Evolutionary conservation across 1,140 invertebrate genomes (phyloP).

Genomic region (Eupristina koningsbergeri): DNA sequence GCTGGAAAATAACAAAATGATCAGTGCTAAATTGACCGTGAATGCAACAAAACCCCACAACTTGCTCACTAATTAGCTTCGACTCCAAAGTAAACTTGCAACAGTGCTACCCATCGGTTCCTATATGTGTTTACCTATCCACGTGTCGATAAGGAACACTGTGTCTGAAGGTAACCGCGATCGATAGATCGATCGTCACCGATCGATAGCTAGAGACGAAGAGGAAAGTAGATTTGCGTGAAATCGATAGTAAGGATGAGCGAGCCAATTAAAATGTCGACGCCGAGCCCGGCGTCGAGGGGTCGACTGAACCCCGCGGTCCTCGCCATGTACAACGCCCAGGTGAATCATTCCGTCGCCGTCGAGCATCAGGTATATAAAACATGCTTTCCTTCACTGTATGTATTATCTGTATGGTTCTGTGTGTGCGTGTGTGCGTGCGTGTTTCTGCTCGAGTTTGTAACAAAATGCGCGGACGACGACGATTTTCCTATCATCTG

Average conservation of each 20-base stretch:
- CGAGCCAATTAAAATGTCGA: constrained; percentile 49
- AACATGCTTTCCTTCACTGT: not conserved
- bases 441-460: not conserved
- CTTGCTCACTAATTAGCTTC: not conserved
- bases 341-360: constrained; percentile 35
- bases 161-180: not conserved
- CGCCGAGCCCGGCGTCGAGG: constrained; percentile 40
- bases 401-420: not conserved
- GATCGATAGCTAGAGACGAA: too few relatives aligned
- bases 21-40: not conserved
- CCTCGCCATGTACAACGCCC: constrained; percentile 59
- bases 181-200: too few relatives aligned
- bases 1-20: not conserved
- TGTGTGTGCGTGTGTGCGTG: not conserved
- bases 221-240: not conserved
- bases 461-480: not conserved
- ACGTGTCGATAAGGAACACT: constrained; percentile 1
- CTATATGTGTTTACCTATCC: not conserved
- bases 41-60: not conserved
- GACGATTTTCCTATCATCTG: not conserved
- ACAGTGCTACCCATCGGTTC: not conserved
- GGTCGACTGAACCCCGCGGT: constrained; percentile 62
- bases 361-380: constrained; percentile 42
- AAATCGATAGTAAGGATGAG: constrained; percentile 12
- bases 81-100: not conserved